Conservation (phyloP, 2,888 invertebrate species). For the Reticulitermes lucifugus region DNA sequence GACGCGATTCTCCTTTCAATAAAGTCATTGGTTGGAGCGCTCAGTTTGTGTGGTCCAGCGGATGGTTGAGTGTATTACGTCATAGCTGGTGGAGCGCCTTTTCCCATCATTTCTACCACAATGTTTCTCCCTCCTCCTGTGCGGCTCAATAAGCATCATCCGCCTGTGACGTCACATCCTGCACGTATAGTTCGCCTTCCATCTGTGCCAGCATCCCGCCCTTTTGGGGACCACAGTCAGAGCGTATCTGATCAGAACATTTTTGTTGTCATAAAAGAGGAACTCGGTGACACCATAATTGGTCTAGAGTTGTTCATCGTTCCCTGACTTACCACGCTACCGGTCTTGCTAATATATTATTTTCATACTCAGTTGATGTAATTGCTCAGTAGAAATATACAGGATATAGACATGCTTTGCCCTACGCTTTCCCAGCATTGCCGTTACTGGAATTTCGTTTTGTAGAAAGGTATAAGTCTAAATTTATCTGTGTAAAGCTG, state of each 20-base stretch:
- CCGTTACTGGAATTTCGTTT: no score
- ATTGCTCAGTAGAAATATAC: no score
- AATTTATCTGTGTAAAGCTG: no score
- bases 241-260: slow-evolving; percentile 30
- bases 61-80: neutral
- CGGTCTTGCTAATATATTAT: no score
- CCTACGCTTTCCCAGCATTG: no score
- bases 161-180: slow-evolving; percentile 49
- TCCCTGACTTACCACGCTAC: no score
- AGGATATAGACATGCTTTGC: no score
- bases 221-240: neutral
- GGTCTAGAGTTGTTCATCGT: neutral
- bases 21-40: no score
- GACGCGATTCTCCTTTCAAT: no score
- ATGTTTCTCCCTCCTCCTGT: neutral
- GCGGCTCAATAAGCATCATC: slow-evolving; percentile 47
- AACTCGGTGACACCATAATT: neutral
- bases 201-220: slow-evolving; percentile 23
- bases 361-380: no score
- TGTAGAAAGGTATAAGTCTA: no score
- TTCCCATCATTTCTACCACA: slow-evolving; percentile 18
- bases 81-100: slow-evolving; percentile 25
- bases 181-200: neutral
- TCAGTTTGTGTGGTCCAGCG: neutral
- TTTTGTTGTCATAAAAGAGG: slow-evolving; percentile 16